Conservation (phyloP, 2,113 vertebrate species). For the Macroglossus sobrinus region DNA sequence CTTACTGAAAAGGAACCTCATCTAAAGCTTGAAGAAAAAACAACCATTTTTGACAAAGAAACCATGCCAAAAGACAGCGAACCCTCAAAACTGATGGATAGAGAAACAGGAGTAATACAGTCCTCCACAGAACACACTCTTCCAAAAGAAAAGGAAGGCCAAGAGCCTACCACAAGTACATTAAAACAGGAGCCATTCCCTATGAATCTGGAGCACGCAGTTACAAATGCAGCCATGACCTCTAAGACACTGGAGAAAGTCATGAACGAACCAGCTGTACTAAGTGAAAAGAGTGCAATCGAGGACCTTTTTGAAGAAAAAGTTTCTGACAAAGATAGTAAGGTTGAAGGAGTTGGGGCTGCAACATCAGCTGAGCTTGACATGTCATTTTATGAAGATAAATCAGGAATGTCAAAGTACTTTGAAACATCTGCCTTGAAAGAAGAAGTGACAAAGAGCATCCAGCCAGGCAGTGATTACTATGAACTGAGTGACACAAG, state of each 20-base stretch:
- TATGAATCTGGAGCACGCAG: conserved; percentile 52
- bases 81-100: conserved; percentile 56
- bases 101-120: conserved; percentile 43
- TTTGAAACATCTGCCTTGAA: conserved; percentile 97
- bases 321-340: conserved; percentile 59
- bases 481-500: conserved; percentile 94
- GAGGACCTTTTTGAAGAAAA: conserved; percentile 74
- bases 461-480: conserved; percentile 89
- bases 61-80: conserved; percentile 58
- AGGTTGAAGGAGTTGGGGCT: conserved; percentile 41
- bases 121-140: conserved; percentile 21
- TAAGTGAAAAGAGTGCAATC: conserved; percentile 61
- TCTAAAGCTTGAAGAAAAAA: conserved; percentile 67
- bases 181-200: conserved; percentile 59
- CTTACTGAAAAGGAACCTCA: conserved; percentile 64
- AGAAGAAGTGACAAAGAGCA: conserved; percentile 83
- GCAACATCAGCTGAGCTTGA: conserved; percentile 47
- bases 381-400: conserved; percentile 85
- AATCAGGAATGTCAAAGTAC: conserved; percentile 97
- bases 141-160: conserved; percentile 51
- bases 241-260: conserved; percentile 55
- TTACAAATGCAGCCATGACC: conserved; percentile 35
- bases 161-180: conserved; percentile 17
- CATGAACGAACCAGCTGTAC: conserved; percentile 9
- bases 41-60: conserved; percentile 52